Conservation (phyloP, 2,888 invertebrate species). For the Monoplex corrugatus region DNA sequence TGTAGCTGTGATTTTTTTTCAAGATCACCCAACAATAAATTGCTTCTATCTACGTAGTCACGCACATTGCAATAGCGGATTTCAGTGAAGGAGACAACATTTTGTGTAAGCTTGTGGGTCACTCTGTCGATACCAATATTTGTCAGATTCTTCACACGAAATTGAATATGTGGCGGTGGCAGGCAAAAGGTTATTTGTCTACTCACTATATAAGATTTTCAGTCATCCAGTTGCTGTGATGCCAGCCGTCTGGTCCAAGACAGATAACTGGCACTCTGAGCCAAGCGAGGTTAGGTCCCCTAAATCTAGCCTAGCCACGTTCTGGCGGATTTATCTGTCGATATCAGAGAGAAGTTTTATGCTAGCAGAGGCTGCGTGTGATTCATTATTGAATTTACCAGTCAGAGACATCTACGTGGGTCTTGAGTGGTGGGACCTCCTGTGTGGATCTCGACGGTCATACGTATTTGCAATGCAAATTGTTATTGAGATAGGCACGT, state of each 20-base stretch:
- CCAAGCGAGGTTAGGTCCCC: background rate
- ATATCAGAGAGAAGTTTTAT: background rate
- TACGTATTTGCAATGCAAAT: slow-evolving; percentile 22
- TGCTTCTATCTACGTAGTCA: too few relatives aligned
- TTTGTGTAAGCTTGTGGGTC: too few relatives aligned
- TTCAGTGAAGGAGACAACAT: too few relatives aligned
- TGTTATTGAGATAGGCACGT: background rate
- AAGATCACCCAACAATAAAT: too few relatives aligned
- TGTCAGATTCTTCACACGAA: too few relatives aligned
- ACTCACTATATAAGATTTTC: background rate
- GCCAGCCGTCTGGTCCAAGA: background rate
- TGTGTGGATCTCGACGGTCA: background rate
- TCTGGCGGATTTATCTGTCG: background rate
- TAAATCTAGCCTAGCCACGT: background rate
- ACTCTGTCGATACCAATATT: too few relatives aligned
- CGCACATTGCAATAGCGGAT: too few relatives aligned
- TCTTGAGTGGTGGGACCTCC: background rate
- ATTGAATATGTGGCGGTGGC: too few relatives aligned
- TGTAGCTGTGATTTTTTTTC: too few relatives aligned
- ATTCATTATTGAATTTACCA: background rate
- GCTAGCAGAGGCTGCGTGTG: background rate
- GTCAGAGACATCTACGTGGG: slow-evolving; percentile 14
- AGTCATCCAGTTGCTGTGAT: background rate
- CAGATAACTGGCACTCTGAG: slow-evolving; percentile 8
- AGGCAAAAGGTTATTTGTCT: background rate